Base-by-base conservation (phyloP, 2,888 invertebrate genomes). In the Chrysina gloriosa region DNA sequence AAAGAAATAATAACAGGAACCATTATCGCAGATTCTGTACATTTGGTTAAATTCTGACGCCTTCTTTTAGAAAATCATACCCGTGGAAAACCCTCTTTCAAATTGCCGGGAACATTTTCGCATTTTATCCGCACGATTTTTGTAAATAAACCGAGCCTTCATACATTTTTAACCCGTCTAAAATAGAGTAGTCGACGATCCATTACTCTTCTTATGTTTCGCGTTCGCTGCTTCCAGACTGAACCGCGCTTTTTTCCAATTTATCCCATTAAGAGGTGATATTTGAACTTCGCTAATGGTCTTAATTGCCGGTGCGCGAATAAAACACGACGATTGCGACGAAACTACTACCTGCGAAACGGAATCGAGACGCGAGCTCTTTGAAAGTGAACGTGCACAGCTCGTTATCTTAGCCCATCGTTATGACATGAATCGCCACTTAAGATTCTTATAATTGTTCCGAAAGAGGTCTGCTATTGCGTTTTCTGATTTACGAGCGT, bases 351-450 rank as follows among this genome's bases (percentile, higher is more conserved):
- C 45, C 45, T 45, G 21, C 21, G n/a, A 21, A 45, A 21, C 21
- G 19, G 21, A 45, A 21, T 14, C 45, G 45, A 31, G 7, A 1
- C n/a, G 4, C n/a, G 4, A 2, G 7, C 45, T 45, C 19, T 45
- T 31, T 34, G 7, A 31, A 34, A 56, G 16, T 23, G 52, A 11
- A 31, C 31, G 56, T 21, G 34, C 14, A 31, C 19, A 31, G 36
- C 34, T 56, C 56, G 56, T 56, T 56, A 56, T 56, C 56, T 56
- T 56, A 34, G 34, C 56, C 7, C 56, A 36, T 29, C 56, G n/a
- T 56, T 56, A 56, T 56, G 56, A 56, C 56, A 56, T 56, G 56
- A 56, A 56, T 56, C 56, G 36, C 34, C 56, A 56, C 56, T 56
- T 56, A 56, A 56, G 56, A 34, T 16, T 31, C 56, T 56, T 56